A percentile compares a stretch with the other conserved stretches of the same genome.
phyloP scores from a whole-genome alignment of 2,888 invertebrate species.

The Troides aeacus region DNA sequence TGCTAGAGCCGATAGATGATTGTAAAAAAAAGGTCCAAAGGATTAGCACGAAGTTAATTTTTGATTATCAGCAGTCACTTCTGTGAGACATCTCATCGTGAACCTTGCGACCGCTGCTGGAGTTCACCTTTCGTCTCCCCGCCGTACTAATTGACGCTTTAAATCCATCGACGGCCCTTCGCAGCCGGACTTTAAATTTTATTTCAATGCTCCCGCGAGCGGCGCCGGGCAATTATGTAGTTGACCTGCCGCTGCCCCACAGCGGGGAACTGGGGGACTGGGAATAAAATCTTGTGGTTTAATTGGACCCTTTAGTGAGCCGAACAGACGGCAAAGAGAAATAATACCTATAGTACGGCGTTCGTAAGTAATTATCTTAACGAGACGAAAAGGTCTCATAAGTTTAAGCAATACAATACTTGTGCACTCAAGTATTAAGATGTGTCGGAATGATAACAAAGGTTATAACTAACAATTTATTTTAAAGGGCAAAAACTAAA shows the following conservation, averaged over 20 bases:
- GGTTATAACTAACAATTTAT: no score
- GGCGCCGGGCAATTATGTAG: slow-evolving; percentile 25
- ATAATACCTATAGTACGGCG: not conserved
- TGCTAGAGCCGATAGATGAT: no score
- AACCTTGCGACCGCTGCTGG: slow-evolving; percentile 60
- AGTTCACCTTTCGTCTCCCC: slow-evolving; percentile 62
- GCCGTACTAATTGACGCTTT: slow-evolving; percentile 71
- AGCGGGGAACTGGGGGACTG: not conserved
- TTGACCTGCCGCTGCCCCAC: slow-evolving; percentile 14
- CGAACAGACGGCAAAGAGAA: not conserved
- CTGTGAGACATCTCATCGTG: slow-evolving; percentile 31
- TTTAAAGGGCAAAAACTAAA: no score
- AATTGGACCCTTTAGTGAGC: slow-evolving; percentile 22
- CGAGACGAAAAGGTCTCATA: no score
- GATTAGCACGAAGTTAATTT: no score
- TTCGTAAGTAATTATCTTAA: no score
- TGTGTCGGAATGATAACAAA: no score
- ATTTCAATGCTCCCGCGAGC: slow-evolving; percentile 34
- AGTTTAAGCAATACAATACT: no score
- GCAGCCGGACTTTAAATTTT: slow-evolving; percentile 38
- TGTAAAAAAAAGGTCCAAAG: no score
- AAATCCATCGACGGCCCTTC: slow-evolving; percentile 66
- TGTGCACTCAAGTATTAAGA: no score
- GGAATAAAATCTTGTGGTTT: slow-evolving; percentile 11
- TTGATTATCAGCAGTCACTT: no score